A percentile compares a stretch with the other conserved stretches of the same genome.
These are phyloP conservation scores for Neoascia interrupta DNA, from an alignment of 2,888 invertebrate species.

Conservation along the genomic window DNA sequence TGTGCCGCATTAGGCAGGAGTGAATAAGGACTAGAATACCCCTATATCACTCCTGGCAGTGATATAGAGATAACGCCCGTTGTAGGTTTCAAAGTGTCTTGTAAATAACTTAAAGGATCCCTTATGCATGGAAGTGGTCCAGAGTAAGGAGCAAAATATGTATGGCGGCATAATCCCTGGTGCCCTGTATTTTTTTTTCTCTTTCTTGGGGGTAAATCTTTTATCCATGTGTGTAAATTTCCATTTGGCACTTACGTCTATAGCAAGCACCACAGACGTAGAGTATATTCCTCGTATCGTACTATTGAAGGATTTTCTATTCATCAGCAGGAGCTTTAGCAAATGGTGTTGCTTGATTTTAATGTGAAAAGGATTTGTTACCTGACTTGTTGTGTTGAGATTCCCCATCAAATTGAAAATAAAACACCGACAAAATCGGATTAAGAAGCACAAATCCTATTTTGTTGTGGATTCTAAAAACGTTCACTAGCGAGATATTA, in stretches of 20 bases:
- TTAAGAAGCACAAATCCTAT: conserved; percentile 38
- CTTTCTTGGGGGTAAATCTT: conserved; percentile 9
- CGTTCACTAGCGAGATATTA: background rate
- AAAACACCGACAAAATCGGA: conserved; percentile 47
- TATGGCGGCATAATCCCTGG: background rate
- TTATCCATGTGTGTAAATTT: conserved; percentile 12
- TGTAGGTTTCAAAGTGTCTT: conserved; percentile 59
- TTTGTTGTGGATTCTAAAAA: conserved; percentile 1
- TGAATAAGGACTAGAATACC: conserved; percentile 9
- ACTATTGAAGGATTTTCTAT: conserved; percentile 26
- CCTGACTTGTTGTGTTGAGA: conserved; percentile 36
- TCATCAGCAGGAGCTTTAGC: conserved; percentile 15
- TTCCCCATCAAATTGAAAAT: conserved; percentile 54
- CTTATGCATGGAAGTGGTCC: conserved; percentile 6
- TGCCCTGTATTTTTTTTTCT: background rate
- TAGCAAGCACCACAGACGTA: background rate
- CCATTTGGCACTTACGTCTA: conserved; percentile 2
- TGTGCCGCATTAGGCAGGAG: too few species aligned
- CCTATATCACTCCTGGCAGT: conserved; percentile 10
- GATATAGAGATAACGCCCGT: conserved; percentile 36
- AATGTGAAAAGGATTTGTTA: conserved; percentile 55
- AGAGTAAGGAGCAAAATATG: background rate
- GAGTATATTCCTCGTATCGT: background rate
- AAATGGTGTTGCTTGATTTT: conserved; percentile 55
- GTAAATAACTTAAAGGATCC: conserved; percentile 50